Evolutionary conservation across 2,888 invertebrate genomes (phyloP), one percentile per base, ranked within the genome.

Genomic region (Drosophila fungiperda): DNA sequence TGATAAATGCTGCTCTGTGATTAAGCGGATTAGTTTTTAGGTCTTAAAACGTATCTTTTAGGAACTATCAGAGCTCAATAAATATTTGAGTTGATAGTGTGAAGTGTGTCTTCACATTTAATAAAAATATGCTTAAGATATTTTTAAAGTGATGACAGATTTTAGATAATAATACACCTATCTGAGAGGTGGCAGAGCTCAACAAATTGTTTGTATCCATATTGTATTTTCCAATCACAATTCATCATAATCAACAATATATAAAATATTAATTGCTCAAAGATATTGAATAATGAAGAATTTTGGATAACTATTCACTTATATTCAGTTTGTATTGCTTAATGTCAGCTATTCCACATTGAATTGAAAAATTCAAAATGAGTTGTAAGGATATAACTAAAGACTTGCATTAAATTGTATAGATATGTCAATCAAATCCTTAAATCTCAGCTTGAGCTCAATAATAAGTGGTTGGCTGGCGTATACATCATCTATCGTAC

Each of bases 1-100:
- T 69, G 77, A 69, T 66, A 75, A 72, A 72, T 59, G 72, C 40
- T 67, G 57, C 50, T 40, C 32, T 38, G 32, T 40, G 62, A 54
- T 70, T 74, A 68, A 54, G 38, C 55, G 12, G 6, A 32, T 64
- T 53, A 36, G 20, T 8, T 45, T 12, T 1, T 15, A 12, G 6
- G 20, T 45, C 20, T 45, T 12, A 3, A 45, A 45, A 20, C 1
- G 12, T 12, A 3, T 45, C 12, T 20, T 12, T 11, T 12, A 45
- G 9, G 12, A 45, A n/a, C 40, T n/a, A 40, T 45, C 20, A 20
- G 12, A 45, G 7, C 12, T 20, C 3, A 20, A 38, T 15, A 38
- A 8, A 45, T 20, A 20, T 38, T 38, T 17, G 38, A 11, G 33
- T 29, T 29, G 29, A 0, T 29, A 29, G 6, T 29, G 29, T 29